Percentiles rank a stretch among this genome's conserved stretches.
These are phyloP conservation scores for Mesocentrotus franciscanus DNA, from an alignment of 53 echinoderm and acorn worm genomes.

Conservation along the genomic window DNA sequence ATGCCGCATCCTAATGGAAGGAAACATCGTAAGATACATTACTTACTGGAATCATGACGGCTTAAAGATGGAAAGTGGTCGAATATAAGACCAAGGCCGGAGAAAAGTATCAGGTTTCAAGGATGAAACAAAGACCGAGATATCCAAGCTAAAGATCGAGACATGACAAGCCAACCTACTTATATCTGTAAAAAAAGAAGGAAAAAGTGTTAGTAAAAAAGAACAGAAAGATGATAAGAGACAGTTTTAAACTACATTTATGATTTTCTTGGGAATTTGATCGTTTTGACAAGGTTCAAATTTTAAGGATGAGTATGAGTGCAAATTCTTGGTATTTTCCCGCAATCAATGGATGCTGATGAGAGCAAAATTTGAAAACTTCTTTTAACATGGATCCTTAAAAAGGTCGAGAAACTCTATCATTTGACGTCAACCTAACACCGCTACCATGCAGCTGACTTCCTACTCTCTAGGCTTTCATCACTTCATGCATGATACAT, in stretches of 20 bases:
- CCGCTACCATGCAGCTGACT: slow-evolving; percentile 14
- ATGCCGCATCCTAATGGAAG: too few relatives aligned
- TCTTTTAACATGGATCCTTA: background rate
- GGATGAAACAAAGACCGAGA: too few relatives aligned
- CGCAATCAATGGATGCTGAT: background rate
- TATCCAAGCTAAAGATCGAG: background rate
- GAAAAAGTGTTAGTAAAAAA: background rate
- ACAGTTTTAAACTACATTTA: background rate
- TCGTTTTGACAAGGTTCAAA: background rate
- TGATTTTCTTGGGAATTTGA: background rate
- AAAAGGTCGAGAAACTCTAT: background rate
- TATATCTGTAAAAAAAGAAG: background rate
- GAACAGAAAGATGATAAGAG: background rate
- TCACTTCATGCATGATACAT: slow-evolving; percentile 19
- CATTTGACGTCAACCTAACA: slow-evolving; percentile 12
- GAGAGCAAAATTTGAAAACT: background rate
- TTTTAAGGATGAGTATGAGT: background rate
- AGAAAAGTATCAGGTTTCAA: too few relatives aligned
- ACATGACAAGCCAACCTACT: background rate
- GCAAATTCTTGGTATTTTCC: background rate
- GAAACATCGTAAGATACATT: too few relatives aligned
- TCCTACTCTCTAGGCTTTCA: background rate
- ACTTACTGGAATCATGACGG: too few relatives aligned
- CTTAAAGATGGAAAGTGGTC: too few relatives aligned
- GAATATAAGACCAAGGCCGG: too few relatives aligned